Percentiles rank a stretch among this genome's conserved stretches.
Evolutionary conservation across 2,113 vertebrate species (phyloP).

Genomic region (Electrona antarctica): DNA sequence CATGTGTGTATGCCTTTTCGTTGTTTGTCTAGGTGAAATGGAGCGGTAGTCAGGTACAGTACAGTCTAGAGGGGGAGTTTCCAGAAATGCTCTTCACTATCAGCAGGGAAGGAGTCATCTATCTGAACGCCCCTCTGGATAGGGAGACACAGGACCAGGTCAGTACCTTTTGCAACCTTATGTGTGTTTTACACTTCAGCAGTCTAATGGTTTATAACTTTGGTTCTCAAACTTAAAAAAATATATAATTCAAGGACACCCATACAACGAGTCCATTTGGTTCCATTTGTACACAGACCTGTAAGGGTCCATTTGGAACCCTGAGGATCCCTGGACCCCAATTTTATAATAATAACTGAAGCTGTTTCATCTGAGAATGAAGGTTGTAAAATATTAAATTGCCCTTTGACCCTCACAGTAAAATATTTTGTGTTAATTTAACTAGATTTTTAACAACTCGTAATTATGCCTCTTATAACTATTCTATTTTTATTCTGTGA

Average conservation of each 20-base stretch:
- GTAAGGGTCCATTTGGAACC: too few species aligned
- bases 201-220: background rate
- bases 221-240: background rate
- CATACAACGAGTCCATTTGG: too few species aligned
- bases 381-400: background rate
- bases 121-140: conserved; percentile 79
- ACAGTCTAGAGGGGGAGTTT: conserved; percentile 79
- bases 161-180: conserved; percentile 22
- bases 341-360: too few species aligned
- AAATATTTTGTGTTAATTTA: background rate
- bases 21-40: conserved; percentile 77
- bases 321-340: too few species aligned
- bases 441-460: background rate
- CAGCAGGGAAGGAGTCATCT: conserved; percentile 79
- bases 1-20: conserved; percentile 29
- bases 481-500: background rate
- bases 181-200: conserved; percentile 5
- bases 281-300: too few species aligned
- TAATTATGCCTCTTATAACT: conserved; percentile 4
- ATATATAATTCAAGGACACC: too few species aligned
- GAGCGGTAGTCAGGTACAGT: conserved; percentile 77
- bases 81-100: conserved; percentile 78
- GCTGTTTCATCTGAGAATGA: background rate
- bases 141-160: conserved; percentile 83
- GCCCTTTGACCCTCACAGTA: background rate